Conservation (phyloP, 2,888 invertebrate species). For the Papilio gigon region DNA sequence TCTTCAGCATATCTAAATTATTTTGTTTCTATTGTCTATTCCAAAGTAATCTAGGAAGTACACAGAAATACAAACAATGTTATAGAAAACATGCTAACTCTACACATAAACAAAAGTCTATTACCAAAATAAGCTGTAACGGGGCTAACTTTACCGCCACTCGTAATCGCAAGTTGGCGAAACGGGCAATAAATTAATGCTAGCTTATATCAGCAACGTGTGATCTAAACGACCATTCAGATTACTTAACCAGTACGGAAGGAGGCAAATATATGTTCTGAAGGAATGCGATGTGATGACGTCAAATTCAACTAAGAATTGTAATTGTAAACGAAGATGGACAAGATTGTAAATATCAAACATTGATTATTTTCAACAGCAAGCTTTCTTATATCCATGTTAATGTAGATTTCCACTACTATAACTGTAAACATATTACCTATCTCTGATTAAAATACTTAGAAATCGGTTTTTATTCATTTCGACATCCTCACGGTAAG, state of each 20-base stretch:
- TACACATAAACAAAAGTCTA: conserved; percentile 37
- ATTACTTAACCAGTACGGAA: conserved; percentile 44
- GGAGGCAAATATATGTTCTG: conserved; percentile 16
- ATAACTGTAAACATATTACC: no score
- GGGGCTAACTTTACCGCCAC: conserved; percentile 54
- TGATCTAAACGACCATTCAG: conserved; percentile 53
- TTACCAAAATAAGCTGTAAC: conserved; percentile 49
- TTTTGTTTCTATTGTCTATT: neutral
- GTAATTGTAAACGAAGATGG: neutral
- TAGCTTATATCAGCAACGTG: conserved; percentile 54
- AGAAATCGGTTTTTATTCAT: no score
- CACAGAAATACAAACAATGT: neutral
- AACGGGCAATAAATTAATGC: conserved; percentile 61
- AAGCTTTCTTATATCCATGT: no score
- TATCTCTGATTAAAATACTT: no score
- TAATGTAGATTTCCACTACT: no score
- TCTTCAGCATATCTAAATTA: neutral
- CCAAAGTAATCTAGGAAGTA: neutral
- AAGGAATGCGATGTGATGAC: conserved; percentile 20
- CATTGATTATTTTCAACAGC: neutral
- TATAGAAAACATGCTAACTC: neutral
- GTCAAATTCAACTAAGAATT: neutral
- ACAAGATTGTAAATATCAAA: neutral
- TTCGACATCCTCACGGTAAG: no score
- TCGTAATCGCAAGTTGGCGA: conserved; percentile 59